Base-by-base conservation (phyloP, 2,113 vertebrate species). In the Cervus canadensis region DNA sequence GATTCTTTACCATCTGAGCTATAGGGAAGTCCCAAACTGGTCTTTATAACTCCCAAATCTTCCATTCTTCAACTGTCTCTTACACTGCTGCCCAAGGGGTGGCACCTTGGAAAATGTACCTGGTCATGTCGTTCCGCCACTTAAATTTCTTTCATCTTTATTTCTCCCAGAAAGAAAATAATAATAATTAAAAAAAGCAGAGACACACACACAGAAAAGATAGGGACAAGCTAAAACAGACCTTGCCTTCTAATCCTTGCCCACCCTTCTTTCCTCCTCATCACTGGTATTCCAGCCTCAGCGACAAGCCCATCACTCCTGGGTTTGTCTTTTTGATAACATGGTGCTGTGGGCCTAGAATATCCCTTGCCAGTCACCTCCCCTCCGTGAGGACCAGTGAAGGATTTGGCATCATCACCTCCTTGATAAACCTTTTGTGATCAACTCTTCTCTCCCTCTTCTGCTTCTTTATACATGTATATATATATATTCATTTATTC, bases 51-150 rank as follows among this genome's bases (percentile, higher is more conserved):
- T 57, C 36, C 33, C 17, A 54, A 16, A 30, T 81, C n/a, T 64
- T 57, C 78, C 33, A 8, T 36, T 25, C 62, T 33, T 26, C 16
- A 4, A 15, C 4, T 62, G 7, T 17, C 74, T 56, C 54, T 52
- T 21, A 6, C 48, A 11, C 25, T 0, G 5, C 33, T 16, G 83
- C 45, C 82, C 13, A n/a, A n/a, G 26, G 0, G 7, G 50, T 21
- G 30, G 25, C 6, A 5, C 33, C 43, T 50, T 50, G 0, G 9
- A 25, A 86, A 79, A 54, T 13, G 13, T 64, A 52, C 40, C 79
- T 26, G 2, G 11, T 33, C 7, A 3, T 2, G 5, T 79, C 28
- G 28, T 21, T 7, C 67, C 21, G 19, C 59, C 43, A 14, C 19
- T 86, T 25, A 40, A 43, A 54, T 36, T 50, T 52, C 78, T 88